Evolutionary conservation across 1,140 invertebrate species (phyloP).

Genomic region (Drosophila hydei): DNA sequence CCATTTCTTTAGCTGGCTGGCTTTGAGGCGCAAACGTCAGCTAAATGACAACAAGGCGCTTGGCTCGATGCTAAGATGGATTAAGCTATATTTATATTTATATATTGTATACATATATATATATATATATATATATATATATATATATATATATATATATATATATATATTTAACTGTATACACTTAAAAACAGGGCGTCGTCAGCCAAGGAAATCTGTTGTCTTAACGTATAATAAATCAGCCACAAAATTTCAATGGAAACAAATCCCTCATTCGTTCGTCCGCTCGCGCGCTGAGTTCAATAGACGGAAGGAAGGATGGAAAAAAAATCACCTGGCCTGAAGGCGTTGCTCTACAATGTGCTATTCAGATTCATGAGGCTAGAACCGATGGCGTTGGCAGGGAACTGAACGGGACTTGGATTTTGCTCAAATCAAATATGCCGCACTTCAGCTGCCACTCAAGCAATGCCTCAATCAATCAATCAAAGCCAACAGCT

Average conservation of each 20-base stretch:
- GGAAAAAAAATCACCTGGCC: slow-evolving; percentile 6
- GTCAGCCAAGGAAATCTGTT: slow-evolving; percentile 65
- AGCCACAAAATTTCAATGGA: slow-evolving; percentile 72
- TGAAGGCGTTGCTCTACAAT: neutral
- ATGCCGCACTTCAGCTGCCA: slow-evolving; percentile 74
- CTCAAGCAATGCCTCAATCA: slow-evolving; percentile 74
- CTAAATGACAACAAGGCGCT: neutral
- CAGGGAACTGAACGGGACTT: neutral
- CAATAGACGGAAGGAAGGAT: neutral
- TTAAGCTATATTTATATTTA: slow-evolving; percentile 8
- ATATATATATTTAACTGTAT: neutral
- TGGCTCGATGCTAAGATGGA: slow-evolving; percentile 5
- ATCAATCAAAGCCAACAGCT: slow-evolving; percentile 70
- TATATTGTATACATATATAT: neutral
- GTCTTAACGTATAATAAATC: slow-evolving; percentile 81
- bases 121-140: neutral
- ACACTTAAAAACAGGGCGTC: slow-evolving; percentile 13
- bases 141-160: neutral
- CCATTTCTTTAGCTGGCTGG: neutral
- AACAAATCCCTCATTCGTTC: slow-evolving; percentile 1
- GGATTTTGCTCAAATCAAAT: slow-evolving; percentile 57
- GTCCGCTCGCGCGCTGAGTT: neutral
- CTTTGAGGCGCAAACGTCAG: neutral
- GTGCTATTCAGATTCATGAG: slow-evolving; percentile 39
- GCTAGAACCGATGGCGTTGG: neutral